Conservation (phyloP, 1,140 invertebrate genomes). For the Drosophila rhopaloa region DNA sequence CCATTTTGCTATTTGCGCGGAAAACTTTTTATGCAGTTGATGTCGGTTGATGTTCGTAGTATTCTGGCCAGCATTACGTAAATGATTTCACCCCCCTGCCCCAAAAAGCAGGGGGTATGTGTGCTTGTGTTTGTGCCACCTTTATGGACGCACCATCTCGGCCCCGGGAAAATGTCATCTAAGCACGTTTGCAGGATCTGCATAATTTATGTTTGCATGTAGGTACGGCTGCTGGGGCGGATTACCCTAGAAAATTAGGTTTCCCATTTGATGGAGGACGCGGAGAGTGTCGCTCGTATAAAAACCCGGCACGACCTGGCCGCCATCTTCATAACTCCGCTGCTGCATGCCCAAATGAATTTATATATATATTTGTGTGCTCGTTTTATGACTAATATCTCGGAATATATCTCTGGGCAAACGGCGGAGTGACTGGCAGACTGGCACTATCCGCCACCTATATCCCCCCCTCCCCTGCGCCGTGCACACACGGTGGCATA, state of each 20-base stretch:
- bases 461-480: not conserved
- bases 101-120: slow-evolving; percentile 1
- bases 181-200: slow-evolving; percentile 84
- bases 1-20: slow-evolving; percentile 68
- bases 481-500: slow-evolving; percentile 45
- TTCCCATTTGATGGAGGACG: slow-evolving; percentile 70
- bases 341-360: slow-evolving; percentile 75
- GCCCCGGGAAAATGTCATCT: slow-evolving; percentile 71
- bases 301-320: slow-evolving; percentile 73
- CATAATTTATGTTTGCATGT: slow-evolving; percentile 83
- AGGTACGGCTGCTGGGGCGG: slow-evolving; percentile 55
- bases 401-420: slow-evolving; percentile 72
- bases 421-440: slow-evolving; percentile 9
- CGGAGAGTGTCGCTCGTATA: slow-evolving; percentile 73
- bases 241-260: slow-evolving; percentile 84
- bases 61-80: slow-evolving; percentile 53
- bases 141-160: slow-evolving; percentile 68
- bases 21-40: slow-evolving; percentile 77
- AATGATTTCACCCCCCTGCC: slow-evolving; percentile 9
- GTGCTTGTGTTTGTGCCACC: slow-evolving; percentile 48
- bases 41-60: slow-evolving; percentile 31
- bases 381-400: slow-evolving; percentile 83
- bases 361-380: slow-evolving; percentile 70
- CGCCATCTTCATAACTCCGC: slow-evolving; percentile 74
- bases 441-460: slow-evolving; percentile 59